Evolutionary conservation across 2,113 vertebrate species (phyloP), one percentile per base, ranked within the genome.

Genomic region (Halichoerus grypus): DNA sequence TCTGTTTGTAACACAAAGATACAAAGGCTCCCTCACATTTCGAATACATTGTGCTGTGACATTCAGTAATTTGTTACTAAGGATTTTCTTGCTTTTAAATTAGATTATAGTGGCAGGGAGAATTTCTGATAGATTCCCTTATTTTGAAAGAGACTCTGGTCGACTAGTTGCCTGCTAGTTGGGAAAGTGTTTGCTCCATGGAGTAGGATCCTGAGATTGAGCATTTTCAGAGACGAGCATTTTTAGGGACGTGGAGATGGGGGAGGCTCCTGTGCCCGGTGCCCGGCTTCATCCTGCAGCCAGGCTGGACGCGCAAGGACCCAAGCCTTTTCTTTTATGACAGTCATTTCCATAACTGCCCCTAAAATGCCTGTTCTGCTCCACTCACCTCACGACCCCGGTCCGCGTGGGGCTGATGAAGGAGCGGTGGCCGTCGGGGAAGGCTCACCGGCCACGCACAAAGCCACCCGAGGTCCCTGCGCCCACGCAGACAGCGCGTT

Each of bases 21-120:
- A 9, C 24, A 21, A 3, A 7, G 4, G 36, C 67, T 31, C 86
- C 26, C 11, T 31, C 11, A 13, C 8, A 42, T 21, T 6, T 33
- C 36, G 7, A 0, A 42, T 1, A 21, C 4, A 1, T 10, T 7
- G 26, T 5, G 80, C 89, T 15, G 0, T 36, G 11, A 12, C 28
- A 2, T 12, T n/a, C 79, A 2, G 1, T 26, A 21, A 2, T 11
- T 7, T 9, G 67, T n/a, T 26, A 14, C 65, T 61, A 10, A 61
- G 55, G 28, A 7, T 4, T 5, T 3, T 5, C 65, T 59, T 26
- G 63, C 79, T 49, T 59, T 42, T 28, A 3, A 16, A 22, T 9
- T 26, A 46, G 77, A 28, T 10, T 15, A 0, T 2, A 13, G 9
- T 0, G 6, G 39, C 80, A 7, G 39, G 36, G 15, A 21, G 80